Evolutionary conservation across 2,797 vertebrate species (phyloP), one percentile per base, ranked within the genome.

Genomic region (Acipenser transmontanus): DNA sequence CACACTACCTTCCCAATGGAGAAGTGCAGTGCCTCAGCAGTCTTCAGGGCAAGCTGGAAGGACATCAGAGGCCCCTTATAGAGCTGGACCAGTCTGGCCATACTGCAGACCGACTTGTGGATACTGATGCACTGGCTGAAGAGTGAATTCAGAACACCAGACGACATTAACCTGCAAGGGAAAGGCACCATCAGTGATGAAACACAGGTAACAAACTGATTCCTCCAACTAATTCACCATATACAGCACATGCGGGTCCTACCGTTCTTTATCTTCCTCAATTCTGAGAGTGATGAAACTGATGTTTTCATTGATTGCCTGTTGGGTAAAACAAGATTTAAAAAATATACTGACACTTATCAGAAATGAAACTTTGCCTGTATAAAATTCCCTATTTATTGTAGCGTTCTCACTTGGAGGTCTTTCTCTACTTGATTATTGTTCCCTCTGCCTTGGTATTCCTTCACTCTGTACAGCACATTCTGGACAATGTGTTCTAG

Each of bases 401-500:
- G 34, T 3, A 3, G 34, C 2, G 2, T 54, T n/a, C 2, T 6
- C 7, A 90, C 87, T 80, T 83, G 60, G 0, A 78, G 49, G 4
- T 0, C 57, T 20, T 67, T 73, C 49, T 68, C 0, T 0, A 0
- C 1, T 69, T 8, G 48, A 1, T 4, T 65, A 7, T 6, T 61
- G 17, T 4, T 3, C 47, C 69, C 57, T 1, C 0, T 1, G 1
- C 0, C 1, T 20, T 62, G 67, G 59, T 50, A 66, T 0, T 34
- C 49, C 4, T 62, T 47, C 60, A 87, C 61, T n/a, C 88, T 77
- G 70, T 76, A 85, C 49, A 83, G 5, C 72, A 88, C 71, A 70
- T 72, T 77, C 76, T 89, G 88, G 76, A 87, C 79, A 66, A 89
- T 50, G 3, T 84, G 65, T 47, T 88, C 84, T n/a, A 69, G 64